Base-by-base conservation (phyloP, 2,113 vertebrate species). In the Hydrochoerus hydrochaeris region DNA sequence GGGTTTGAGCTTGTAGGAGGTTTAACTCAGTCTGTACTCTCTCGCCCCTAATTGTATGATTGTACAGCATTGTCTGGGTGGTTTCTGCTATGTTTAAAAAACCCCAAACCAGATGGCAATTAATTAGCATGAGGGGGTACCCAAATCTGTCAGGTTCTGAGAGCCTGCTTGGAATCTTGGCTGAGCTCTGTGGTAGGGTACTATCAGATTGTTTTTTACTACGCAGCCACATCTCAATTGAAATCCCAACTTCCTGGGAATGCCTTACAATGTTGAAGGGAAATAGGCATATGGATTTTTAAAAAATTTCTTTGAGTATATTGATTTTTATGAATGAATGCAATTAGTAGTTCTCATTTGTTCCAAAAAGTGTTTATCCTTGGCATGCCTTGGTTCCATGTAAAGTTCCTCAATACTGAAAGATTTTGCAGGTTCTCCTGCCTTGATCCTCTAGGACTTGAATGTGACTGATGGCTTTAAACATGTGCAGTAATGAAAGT, bases 251-350 rank as follows among this genome's bases (percentile, higher is more conserved):
- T 96, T 96, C 90, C 92, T 95, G 91, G 93, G 91, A 95, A 75
- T 86, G 67, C 83, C 65, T 95, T 94, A 81, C 84, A 81, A 83
- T 93, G 86, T 86, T 90, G 96, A 97, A 95, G 67, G 71, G 73
- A 93, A 96, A 95, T 91, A 87, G 95, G 67, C 67, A 77, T 96
- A 97, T 95, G 63, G 81, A 93, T 94, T 97, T 93, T 49, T 46
- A 26, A 97, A 96, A 95, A 81, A 75, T 95, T 91, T 96, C 85
- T 94, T 89, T 58, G 87, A 95, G 58, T 81, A 57, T 97, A 95
- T 95, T 97, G 97, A 97, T 95, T 97, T 97, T 97, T 94, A 92
- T 82, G 49, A 96, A 97, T 92, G 85, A 60, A 77, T 85, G 30
- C 63, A 97, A 97, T 97, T 97, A 94, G 91, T 92, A 95, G 62